Base-by-base conservation (phyloP, 2,113 vertebrate genomes). In the Ellobius talpinus region DNA sequence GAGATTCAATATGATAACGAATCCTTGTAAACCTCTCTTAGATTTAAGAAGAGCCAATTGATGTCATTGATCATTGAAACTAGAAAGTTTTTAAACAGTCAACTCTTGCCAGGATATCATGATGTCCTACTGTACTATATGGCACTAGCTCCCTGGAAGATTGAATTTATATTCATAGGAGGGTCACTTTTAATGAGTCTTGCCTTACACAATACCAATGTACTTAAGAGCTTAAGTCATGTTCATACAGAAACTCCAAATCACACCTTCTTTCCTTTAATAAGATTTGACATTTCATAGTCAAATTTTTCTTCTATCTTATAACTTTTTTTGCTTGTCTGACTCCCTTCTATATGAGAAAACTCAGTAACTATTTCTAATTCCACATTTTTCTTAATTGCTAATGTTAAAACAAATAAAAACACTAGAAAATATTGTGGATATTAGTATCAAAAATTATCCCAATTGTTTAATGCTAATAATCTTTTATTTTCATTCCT, bases 71-170 rank as follows among this genome's bases (percentile, higher is more conserved):
- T 65, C 74, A 87, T 90, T 90, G 82, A 96, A 91, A 74, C 97
- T 79, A 91, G 6, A 82, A 63, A 58, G 17, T 50, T 72, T 82
- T 31, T 63, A 29, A 55, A 82, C 45, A 76, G 73, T 10, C 92
- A 88, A 95, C 96, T 96, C 92, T 96, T 96, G 14, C 52, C 94
- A 66, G 47, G 7, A 61, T 65, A 96, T 84, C 24, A 96, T 94
- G 89, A 87, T 52, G n/a, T 65, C n/a, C 72, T 87, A 65, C 4
- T 39, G 70, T 10, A 84, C 14, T 89, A 9, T 81, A 50, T 13
- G 8, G 36, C 13, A 50, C 1, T 29, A 92, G 90, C 11, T 82
- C 36, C 39, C 45, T 86, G 45, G 26, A 94, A 97, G 87, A 61
- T 36, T n/a, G 33, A 92, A 33, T 52, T 90, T 39, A 3, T 39